Conservation (phyloP, 2,888 invertebrate species). For the Tenodera sinensis region DNA sequence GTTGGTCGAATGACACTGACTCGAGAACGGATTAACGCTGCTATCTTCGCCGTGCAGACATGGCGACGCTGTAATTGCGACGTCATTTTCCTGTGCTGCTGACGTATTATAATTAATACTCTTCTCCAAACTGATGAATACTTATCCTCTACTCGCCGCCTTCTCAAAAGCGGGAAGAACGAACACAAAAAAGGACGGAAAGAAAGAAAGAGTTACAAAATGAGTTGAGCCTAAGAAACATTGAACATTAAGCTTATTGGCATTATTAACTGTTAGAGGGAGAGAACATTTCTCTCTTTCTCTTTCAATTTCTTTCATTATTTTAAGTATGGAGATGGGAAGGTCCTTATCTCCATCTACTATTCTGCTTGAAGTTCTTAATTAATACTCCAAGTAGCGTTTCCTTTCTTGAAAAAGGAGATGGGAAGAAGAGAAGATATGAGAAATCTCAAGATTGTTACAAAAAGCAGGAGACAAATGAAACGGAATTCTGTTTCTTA, state of each 20-base stretch:
- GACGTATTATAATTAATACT: neutral
- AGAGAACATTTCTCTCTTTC: neutral
- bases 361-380: constrained; percentile 1
- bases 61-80: neutral
- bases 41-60: neutral
- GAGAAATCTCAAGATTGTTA: constrained; percentile 10
- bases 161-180: neutral
- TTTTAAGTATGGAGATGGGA: neutral
- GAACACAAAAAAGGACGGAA: neutral
- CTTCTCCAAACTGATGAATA: neutral
- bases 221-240: neutral
- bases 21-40: neutral
- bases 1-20: neutral
- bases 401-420: neutral
- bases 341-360: neutral
- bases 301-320: constrained; percentile 1
- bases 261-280: neutral
- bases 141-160: neutral
- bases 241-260: neutral
- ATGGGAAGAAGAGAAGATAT: neutral
- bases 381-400: constrained; percentile 5
- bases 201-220: neutral
- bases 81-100: neutral
- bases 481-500: constrained; percentile 15
- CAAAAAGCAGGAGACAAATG: constrained; percentile 15